phyloP scores from a whole-genome alignment of 2,888 invertebrate genomes.

The Minunthozetes semirufus region DNA sequence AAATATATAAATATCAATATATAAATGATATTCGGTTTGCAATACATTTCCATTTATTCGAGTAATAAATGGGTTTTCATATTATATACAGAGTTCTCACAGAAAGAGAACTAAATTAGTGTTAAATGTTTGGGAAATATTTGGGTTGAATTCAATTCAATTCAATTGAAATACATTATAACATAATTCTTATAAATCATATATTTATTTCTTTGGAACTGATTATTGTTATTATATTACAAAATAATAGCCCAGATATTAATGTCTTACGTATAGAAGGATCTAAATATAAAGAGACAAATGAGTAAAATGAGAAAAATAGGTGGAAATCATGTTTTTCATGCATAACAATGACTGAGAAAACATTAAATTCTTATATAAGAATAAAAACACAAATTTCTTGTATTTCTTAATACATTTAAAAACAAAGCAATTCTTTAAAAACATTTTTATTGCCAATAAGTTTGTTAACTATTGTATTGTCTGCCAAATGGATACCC shows the following conservation, averaged over 20 bases:
- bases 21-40: not conserved
- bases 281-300: conserved; percentile 4
- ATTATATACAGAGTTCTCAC: not conserved
- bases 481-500: not conserved
- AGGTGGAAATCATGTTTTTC: conserved; percentile 25
- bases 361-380: not conserved
- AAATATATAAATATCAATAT: not conserved
- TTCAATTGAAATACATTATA: not conserved
- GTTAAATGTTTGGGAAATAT: not conserved
- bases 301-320: conserved; percentile 7
- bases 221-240: conserved; percentile 16
- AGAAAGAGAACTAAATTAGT: too few relatives aligned
- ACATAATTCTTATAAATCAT: not conserved
- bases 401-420: not conserved
- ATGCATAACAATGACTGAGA: conserved; percentile 13
- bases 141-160: conserved; percentile 17
- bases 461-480: not conserved
- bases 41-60: not conserved
- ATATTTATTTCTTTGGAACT: conserved; percentile 5
- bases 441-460: not conserved
- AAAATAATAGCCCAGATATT: not conserved
- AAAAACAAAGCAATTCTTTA: not conserved
- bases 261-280: not conserved
- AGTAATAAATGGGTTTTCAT: too few relatives aligned
- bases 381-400: not conserved